Percentiles rank a stretch among this genome's conserved stretches.
These are phyloP conservation scores for Craterocephalus amniculus DNA, from an alignment of 2,797 vertebrate species.

Conservation along the genomic window DNA sequence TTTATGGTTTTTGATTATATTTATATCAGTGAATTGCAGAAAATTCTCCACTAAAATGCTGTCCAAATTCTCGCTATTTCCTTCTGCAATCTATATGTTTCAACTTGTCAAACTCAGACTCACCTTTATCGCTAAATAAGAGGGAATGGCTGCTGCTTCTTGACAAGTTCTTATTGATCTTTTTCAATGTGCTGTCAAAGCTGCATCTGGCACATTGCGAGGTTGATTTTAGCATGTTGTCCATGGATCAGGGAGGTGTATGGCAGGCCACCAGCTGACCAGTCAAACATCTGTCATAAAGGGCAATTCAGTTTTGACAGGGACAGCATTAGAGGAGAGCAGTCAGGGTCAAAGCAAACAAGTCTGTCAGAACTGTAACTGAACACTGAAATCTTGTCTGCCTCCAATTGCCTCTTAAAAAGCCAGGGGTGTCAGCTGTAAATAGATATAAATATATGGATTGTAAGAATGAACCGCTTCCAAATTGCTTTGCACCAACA, in stretches of 20 bases:
- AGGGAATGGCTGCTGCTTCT: conserved; percentile 58
- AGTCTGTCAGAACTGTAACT: conserved; percentile 53
- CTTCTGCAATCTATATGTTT: conserved; percentile 27
- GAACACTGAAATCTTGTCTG: conserved; percentile 37
- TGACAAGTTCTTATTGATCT: conserved; percentile 81
- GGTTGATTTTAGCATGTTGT: conserved; percentile 63
- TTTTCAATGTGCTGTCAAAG: conserved; percentile 73
- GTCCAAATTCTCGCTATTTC: conserved; percentile 33
- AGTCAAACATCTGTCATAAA: conserved; percentile 73
- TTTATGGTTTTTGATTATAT: conserved; percentile 29
- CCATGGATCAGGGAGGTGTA: conserved; percentile 60
- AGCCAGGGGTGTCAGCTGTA: conserved; percentile 62
- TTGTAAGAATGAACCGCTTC: neutral
- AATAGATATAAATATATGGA: neutral
- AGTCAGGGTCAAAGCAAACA: conserved; percentile 66
- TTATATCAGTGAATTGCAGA: conserved; percentile 11
- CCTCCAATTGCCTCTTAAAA: conserved; percentile 58
- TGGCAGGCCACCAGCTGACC: conserved; percentile 70
- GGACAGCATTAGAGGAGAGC: conserved; percentile 67
- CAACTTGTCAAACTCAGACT: conserved; percentile 49
- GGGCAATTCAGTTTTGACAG: conserved; percentile 75
- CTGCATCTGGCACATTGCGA: conserved; percentile 69
- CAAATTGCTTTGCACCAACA: neutral
- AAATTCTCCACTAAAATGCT: conserved; percentile 32
- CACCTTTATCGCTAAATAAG: conserved; percentile 69